Percentiles rank a stretch among this genome's conserved stretches.
Evolutionary conservation across 2,113 vertebrate species (phyloP).

Genomic region (Bos javanicus): DNA sequence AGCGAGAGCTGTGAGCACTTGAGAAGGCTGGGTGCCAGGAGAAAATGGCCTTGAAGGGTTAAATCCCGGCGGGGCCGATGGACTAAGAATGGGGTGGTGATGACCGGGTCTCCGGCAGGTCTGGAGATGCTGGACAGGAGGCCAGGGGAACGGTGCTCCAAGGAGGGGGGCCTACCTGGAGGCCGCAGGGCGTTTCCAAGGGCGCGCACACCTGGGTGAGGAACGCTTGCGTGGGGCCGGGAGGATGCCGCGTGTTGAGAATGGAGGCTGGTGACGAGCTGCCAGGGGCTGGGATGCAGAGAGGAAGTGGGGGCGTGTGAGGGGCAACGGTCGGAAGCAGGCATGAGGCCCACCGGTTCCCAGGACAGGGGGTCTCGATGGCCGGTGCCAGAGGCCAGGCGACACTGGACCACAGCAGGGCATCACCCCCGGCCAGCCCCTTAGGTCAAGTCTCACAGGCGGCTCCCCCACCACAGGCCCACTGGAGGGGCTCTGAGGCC

Average conservation of each 20-base stretch:
- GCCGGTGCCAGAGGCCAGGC: rapidly evolving
- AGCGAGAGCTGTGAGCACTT: not conserved
- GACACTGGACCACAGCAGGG: not conserved
- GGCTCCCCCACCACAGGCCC: rapidly evolving
- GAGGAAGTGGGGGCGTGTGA: rapidly evolving
- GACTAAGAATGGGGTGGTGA: rapidly evolving
- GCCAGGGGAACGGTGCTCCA: rapidly evolving
- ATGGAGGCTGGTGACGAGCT: not conserved
- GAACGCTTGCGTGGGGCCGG: rapidly evolving
- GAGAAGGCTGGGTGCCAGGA: not conserved
- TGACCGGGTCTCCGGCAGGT: rapidly evolving
- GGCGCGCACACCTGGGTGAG: rapidly evolving
- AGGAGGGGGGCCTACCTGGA: not conserved
- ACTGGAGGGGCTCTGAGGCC: not conserved
- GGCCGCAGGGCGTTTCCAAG: rapidly evolving
- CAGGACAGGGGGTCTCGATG: rapidly evolving
- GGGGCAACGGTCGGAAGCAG: rapidly evolving
- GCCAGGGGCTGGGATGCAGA: rapidly evolving
- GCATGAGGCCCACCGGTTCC: rapidly evolving
- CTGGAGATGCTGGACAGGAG: not conserved
- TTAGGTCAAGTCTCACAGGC: rapidly evolving
- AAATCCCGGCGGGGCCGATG: rapidly evolving
- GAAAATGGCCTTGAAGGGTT: not conserved
- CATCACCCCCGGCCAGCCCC: rapidly evolving
- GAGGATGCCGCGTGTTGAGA: rapidly evolving